Conservation (phyloP, 2,797 vertebrate genomes). For the Parauchenoglanis ngamensis region DNA sequence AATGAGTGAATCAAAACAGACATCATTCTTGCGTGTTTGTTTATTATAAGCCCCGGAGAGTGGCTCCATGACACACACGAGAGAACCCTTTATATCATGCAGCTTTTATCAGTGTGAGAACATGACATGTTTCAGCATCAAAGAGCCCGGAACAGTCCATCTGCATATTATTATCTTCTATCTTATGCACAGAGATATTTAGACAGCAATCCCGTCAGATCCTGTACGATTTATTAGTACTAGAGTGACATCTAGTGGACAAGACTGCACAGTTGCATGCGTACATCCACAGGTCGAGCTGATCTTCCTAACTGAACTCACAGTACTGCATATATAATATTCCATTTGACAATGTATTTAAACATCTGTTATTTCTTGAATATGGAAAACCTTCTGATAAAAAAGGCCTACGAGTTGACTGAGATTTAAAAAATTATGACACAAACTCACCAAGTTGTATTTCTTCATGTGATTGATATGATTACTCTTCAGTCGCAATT, state of each 20-base stretch:
- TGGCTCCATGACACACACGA: not conserved
- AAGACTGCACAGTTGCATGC: not conserved
- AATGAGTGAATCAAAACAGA: slow-evolving; percentile 9
- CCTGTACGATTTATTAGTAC: not conserved
- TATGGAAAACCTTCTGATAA: not conserved
- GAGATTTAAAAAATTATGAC: not conserved
- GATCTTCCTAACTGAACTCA: not conserved
- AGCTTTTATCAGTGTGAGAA: slow-evolving; percentile 20
- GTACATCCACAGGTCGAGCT: not conserved
- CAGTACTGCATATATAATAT: not conserved
- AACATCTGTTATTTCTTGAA: not conserved
- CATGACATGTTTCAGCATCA: not conserved
- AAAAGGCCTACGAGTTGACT: not conserved
- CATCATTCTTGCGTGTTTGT: slow-evolving; percentile 10
- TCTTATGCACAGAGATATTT: not conserved
- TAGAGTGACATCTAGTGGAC: slow-evolving; percentile 33
- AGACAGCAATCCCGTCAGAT: not conserved
- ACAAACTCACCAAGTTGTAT: not conserved
- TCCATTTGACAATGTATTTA: not conserved
- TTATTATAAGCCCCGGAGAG: slow-evolving; percentile 15
- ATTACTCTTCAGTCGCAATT: not conserved
- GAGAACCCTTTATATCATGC: not conserved
- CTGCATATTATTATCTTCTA: not conserved
- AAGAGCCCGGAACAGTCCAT: not conserved
- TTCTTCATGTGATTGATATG: not conserved